Conservation (phyloP, 2,113 vertebrate genomes). For the Cacatua alba region DNA sequence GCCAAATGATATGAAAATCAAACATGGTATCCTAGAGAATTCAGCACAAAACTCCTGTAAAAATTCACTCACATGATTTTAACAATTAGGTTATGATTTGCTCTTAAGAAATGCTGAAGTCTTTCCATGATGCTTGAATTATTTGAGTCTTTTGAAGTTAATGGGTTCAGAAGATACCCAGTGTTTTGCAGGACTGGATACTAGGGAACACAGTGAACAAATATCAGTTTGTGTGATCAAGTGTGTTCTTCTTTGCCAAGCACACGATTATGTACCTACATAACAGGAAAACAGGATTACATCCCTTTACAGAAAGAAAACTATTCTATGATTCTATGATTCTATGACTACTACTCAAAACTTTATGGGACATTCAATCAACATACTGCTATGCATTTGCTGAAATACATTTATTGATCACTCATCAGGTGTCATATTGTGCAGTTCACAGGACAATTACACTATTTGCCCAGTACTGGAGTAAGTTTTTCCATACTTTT, state of each 20-base stretch:
- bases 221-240: neutral
- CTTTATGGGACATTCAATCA: neutral
- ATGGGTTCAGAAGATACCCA: neutral
- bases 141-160: neutral
- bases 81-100: neutral
- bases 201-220: neutral
- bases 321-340: too few relatives aligned
- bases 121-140: neutral
- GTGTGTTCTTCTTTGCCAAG: neutral
- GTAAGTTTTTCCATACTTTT: slow-evolving; percentile 79
- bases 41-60: neutral
- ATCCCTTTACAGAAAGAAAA: neutral
- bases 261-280: neutral
- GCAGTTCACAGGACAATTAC: slow-evolving; percentile 46
- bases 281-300: fast-evolving
- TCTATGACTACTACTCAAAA: neutral
- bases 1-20: neutral
- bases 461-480: slow-evolving; percentile 79
- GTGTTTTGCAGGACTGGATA: neutral
- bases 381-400: neutral
- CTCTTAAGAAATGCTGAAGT: neutral
- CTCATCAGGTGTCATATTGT: neutral
- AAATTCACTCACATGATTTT: neutral
- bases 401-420: slow-evolving; percentile 22
- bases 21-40: neutral